Evolutionary conservation across 2,888 invertebrate species (phyloP).

Genomic region (Hoplodrina blanda): DNA sequence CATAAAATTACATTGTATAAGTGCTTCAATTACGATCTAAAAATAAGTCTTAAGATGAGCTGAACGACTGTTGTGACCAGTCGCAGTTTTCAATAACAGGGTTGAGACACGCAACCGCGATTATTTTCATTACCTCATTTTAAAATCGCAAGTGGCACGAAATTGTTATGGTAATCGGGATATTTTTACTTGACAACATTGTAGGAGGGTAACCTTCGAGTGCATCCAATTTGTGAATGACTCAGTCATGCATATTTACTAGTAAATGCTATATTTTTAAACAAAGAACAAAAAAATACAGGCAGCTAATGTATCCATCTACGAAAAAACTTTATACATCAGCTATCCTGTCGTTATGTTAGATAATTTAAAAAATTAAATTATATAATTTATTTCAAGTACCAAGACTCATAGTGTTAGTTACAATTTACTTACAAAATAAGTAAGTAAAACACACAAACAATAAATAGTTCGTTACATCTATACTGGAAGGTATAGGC

Average conservation of each 20-base stretch:
- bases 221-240: not conserved
- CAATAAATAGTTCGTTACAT: too few species aligned
- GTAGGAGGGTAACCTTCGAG: not conserved
- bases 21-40: slow-evolving; percentile 45
- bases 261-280: too few species aligned
- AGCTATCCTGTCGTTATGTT: too few species aligned
- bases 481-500: too few species aligned
- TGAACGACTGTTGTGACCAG: slow-evolving; percentile 14
- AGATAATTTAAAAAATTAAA: too few species aligned
- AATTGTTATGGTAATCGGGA: slow-evolving; percentile 30
- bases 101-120: slow-evolving; percentile 39
- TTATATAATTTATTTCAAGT: too few species aligned
- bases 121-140: slow-evolving; percentile 48
- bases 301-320: not conserved
- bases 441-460: too few species aligned
- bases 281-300: too few species aligned
- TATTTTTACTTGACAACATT: slow-evolving; percentile 35
- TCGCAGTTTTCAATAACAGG: slow-evolving; percentile 38
- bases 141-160: slow-evolving; percentile 32
- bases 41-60: slow-evolving; percentile 29
- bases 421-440: too few species aligned
- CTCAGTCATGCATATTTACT: too few species aligned
- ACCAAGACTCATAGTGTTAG: too few species aligned
- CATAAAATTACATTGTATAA: slow-evolving; percentile 52
- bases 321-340: not conserved